These are phyloP conservation scores for Aricia artaxerxes DNA, from an alignment of 2,888 invertebrate genomes.

Conservation along the genomic window DNA sequence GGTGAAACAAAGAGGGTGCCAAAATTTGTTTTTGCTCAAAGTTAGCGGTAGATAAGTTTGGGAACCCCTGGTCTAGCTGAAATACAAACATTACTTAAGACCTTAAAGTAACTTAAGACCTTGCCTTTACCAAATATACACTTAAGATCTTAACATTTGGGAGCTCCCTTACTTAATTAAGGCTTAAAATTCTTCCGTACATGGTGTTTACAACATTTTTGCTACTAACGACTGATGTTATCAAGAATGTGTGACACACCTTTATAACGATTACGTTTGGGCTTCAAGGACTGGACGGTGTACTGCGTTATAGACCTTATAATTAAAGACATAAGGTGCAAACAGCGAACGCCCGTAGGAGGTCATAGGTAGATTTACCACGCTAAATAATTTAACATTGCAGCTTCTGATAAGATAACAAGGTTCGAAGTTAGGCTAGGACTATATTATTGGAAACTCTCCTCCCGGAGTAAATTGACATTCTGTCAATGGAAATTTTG, in stretches of 20 bases:
- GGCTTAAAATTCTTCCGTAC: background rate
- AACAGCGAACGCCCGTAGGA: background rate
- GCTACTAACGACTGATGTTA: background rate
- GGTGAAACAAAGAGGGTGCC: too few species aligned
- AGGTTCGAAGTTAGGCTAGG: background rate
- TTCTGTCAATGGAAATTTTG: too few species aligned
- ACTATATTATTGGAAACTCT: background rate
- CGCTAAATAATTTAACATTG: conserved; percentile 1
- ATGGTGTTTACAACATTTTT: background rate
- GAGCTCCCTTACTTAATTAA: background rate
- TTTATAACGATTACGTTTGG: background rate
- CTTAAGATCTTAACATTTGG: background rate
- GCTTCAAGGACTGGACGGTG: background rate
- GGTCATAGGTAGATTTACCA: background rate
- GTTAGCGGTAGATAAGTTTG: too few species aligned
- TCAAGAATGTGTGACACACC: background rate
- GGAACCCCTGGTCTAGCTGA: background rate
- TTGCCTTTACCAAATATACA: background rate
- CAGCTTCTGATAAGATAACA: background rate
- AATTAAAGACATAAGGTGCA: background rate
- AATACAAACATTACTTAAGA: background rate
- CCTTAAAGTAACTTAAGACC: background rate
- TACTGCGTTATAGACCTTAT: background rate
- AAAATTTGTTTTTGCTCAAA: too few species aligned
- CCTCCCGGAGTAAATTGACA: too few species aligned